phyloP scores from a whole-genome alignment of 2,888 invertebrate species.

The Gortyna flavago region DNA sequence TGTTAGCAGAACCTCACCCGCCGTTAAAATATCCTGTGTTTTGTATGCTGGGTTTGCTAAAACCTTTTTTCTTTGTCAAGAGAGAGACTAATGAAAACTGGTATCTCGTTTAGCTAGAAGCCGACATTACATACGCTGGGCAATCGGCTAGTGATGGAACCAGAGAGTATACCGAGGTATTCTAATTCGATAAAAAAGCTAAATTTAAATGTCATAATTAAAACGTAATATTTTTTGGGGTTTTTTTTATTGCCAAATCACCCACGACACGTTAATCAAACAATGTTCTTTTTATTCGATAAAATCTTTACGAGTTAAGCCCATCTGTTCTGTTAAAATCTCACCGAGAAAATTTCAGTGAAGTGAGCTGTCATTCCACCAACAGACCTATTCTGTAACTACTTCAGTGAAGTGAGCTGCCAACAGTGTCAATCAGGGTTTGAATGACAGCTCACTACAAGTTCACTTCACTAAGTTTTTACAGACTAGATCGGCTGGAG shows the following conservation, averaged over 20 bases:
- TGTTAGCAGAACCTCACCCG: slow-evolving; percentile 58
- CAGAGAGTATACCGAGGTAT: not conserved
- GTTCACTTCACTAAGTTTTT: not conserved
- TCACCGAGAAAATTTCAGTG: not conserved
- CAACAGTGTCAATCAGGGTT: not conserved
- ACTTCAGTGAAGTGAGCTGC: no score
- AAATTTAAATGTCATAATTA: not conserved
- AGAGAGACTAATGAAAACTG: not conserved
- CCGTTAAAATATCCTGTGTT: slow-evolving; percentile 38
- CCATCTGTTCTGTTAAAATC: not conserved
- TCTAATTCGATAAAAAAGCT: not conserved
- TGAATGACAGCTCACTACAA: not conserved
- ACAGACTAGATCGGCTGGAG: not conserved
- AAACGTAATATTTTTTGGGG: accelerated
- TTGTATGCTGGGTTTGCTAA: slow-evolving; percentile 19
- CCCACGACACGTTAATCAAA: not conserved
- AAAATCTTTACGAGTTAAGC: not conserved
- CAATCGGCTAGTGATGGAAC: not conserved
- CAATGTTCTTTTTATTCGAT: not conserved
- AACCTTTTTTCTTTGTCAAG: slow-evolving; percentile 35
- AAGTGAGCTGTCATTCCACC: not conserved
- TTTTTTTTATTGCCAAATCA: not conserved
- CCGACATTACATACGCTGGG: not conserved
- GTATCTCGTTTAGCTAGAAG: not conserved
- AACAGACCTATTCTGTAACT: no score